Evolutionary conservation across 2,113 vertebrate species (phyloP), one percentile per base, ranked within the genome.

Genomic region (Mohoua ochrocephala): DNA sequence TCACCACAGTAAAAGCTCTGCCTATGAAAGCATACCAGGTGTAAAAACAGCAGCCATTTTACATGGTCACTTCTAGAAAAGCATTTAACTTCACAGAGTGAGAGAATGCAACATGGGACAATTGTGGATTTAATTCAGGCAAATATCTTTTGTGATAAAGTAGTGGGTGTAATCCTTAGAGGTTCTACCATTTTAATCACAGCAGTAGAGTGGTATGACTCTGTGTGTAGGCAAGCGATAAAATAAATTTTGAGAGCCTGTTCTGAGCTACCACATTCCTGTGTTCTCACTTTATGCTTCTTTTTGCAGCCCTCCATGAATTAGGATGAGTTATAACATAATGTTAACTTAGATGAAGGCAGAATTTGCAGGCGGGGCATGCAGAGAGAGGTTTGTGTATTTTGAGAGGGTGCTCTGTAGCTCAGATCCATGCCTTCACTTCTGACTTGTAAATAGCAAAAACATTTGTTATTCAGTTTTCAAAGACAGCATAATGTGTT

Each of bases 401-500:
- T 81, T 92, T 91, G 33, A 35, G n/a, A 56, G 16, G 19, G 39
- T 77, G 21, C 33, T 89, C 52, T 69, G 44, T n/a, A 78, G 42
- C 33, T 92, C 41, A 64, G 26, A 88, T 67, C 64, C 44, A 20
- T 73, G 50, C 8, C n/a, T 87, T 83, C 85, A 74, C 54, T 91
- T 94, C 70, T 81, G 84, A 86, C 44, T 69, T 60, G 47, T 54
- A 82, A 92, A 75, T 35, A 89, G 82, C 24, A 73, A 84, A 95
- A 68, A 23, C 33, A 53, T 87, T 96, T 87, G 74, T 92, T 95
- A 82, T 82, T 91, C 83, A 37, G 67, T 93, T 97, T 97, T 88
- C 81, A 92, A 94, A 96, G 94, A 80, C 82, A 83, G 47, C 47
- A 92, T 81, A 91, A 71, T 28, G 19, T 89, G 77, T 53, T 8